These are phyloP conservation scores for Stercorarius parasiticus DNA, from an alignment of 2,113 vertebrate species.

Conservation along the genomic window DNA sequence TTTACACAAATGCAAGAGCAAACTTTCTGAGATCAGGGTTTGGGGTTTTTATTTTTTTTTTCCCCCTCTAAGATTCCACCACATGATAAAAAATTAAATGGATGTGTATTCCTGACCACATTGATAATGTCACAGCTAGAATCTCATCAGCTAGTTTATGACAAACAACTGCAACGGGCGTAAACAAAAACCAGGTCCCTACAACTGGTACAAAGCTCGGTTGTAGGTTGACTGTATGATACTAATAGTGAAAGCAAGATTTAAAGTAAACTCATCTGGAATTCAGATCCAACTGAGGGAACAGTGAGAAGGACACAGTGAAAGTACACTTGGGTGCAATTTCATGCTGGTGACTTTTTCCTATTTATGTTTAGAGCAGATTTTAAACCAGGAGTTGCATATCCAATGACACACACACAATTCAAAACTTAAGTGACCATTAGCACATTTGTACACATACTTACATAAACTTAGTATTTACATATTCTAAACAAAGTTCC, in stretches of 20 bases:
- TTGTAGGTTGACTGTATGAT: not conserved
- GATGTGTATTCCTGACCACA: not conserved
- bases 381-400: slow-evolving; percentile 71
- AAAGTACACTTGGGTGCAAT: slow-evolving; percentile 74
- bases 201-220: not conserved
- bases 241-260: not conserved
- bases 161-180: not conserved
- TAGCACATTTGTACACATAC: slow-evolving; percentile 71
- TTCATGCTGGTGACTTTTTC: slow-evolving; percentile 77
- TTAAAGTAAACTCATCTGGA: slow-evolving; percentile 18
- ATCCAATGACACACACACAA: slow-evolving; percentile 67
- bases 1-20: slow-evolving; percentile 34
- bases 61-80: not conserved
- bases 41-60: not conserved
- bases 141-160: not conserved
- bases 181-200: slow-evolving; percentile 19
- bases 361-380: slow-evolving; percentile 65
- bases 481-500: slow-evolving; percentile 72
- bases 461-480: slow-evolving; percentile 72
- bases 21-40: not conserved
- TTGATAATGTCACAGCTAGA: not conserved
- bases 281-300: slow-evolving; percentile 37
- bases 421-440: slow-evolving; percentile 67
- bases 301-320: slow-evolving; percentile 67
- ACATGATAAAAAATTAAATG: not conserved